A percentile compares a stretch with the other conserved stretches of the same genome.
phyloP scores from a whole-genome alignment of 2,888 invertebrate species.

The Agriotes lineatus region DNA sequence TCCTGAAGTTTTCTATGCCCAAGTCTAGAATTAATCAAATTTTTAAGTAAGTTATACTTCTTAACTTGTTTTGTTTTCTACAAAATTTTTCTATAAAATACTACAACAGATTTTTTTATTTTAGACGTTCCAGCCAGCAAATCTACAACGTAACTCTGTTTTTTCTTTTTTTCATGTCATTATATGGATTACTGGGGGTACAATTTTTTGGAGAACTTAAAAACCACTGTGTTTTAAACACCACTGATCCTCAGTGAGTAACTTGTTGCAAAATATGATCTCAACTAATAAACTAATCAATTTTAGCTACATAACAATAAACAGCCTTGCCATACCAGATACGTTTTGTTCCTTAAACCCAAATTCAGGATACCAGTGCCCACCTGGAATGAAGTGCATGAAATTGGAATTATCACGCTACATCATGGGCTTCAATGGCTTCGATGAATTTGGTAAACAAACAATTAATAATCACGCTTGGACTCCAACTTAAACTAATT shows the following conservation, averaged over 20 bases:
- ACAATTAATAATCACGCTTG: too few species aligned
- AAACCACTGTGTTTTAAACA: conserved; percentile 96
- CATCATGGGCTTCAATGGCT: conserved; percentile 98
- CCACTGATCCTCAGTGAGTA: conserved; percentile 79
- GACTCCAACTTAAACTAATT: too few species aligned
- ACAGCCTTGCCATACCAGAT: conserved; percentile 97
- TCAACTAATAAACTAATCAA: neutral
- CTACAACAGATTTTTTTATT: too few species aligned
- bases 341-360: conserved; percentile 96
- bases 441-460: conserved; percentile 97
- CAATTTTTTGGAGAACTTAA: conserved; percentile 99
- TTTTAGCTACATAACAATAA: conserved; percentile 85
- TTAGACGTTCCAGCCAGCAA: conserved; percentile 98
- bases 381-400: conserved; percentile 95
- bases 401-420: conserved; percentile 91
- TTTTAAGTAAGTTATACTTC: conserved; percentile 90
- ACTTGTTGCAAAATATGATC: neutral
- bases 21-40: conserved; percentile 99
- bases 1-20: conserved; percentile 98
- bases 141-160: conserved; percentile 99
- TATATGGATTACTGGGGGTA: conserved; percentile 97
- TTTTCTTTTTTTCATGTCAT: conserved; percentile 99
- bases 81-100: too few species aligned
- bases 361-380: conserved; percentile 96
- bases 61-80: too few species aligned